phyloP scores from a whole-genome alignment of 1,140 invertebrate genomes.

The Drosophila pruinosa region DNA sequence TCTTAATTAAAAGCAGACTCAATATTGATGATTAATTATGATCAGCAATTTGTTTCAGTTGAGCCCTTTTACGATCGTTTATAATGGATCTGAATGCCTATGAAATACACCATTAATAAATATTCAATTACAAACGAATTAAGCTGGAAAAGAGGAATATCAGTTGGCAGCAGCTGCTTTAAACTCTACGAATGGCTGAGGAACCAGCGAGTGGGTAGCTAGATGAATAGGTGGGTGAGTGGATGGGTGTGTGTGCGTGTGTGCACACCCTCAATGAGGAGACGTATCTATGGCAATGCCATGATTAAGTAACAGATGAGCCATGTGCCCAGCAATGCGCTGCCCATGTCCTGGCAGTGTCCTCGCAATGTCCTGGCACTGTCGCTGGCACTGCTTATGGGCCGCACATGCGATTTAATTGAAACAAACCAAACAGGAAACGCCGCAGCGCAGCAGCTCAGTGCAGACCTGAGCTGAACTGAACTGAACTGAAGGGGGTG shows the following conservation, averaged over 20 bases:
- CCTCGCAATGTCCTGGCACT: constrained; percentile 20
- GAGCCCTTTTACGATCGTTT: too few relatives aligned
- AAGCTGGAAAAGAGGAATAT: not conserved
- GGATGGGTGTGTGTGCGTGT: not conserved
- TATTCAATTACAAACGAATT: not conserved
- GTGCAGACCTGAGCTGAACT: not conserved
- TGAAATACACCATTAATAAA: not conserved
- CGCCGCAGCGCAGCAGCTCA: constrained; percentile 29
- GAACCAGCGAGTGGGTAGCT: constrained; percentile 16
- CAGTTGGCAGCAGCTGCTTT: constrained; percentile 30
- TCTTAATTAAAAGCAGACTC: too few relatives aligned
- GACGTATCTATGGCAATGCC: constrained; percentile 76
- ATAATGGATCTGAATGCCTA: not conserved
- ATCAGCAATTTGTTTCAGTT: too few relatives aligned
- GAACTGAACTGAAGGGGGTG: constrained; percentile 55
- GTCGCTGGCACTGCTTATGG: constrained; percentile 23
- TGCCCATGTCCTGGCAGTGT: constrained; percentile 49
- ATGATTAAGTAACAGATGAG: constrained; percentile 79
- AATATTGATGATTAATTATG: too few relatives aligned
- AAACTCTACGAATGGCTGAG: constrained; percentile 20
- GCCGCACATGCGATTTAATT: constrained; percentile 79
- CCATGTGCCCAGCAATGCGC: constrained; percentile 56
- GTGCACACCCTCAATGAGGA: constrained; percentile 22
- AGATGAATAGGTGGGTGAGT: not conserved
- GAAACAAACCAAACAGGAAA: constrained; percentile 79